Evolutionary conservation across 2,888 invertebrate species (phyloP).

Genomic region (Mantis religiosa): DNA sequence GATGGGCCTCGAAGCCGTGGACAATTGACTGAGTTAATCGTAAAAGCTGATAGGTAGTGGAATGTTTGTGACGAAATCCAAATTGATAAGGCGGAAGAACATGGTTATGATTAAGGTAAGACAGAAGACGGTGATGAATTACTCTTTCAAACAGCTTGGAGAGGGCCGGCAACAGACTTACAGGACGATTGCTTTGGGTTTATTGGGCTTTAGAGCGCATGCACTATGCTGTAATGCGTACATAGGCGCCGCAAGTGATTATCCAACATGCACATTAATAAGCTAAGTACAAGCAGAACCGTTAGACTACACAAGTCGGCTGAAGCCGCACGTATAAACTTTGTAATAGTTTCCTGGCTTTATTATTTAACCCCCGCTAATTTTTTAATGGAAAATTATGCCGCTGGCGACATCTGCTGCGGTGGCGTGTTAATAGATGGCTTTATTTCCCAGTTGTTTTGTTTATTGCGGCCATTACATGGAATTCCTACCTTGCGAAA

Average conservation of each 20-base stretch:
- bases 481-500: background rate
- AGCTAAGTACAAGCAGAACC: background rate
- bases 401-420: background rate
- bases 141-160: too few species aligned
- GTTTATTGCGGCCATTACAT: background rate
- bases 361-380: background rate
- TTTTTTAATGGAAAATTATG: background rate
- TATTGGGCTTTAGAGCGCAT: too few species aligned
- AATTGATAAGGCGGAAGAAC: too few species aligned
- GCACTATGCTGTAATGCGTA: too few species aligned
- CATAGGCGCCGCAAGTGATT: background rate
- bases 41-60: too few species aligned
- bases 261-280: background rate
- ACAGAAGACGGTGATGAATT: too few species aligned
- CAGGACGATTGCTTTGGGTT: too few species aligned
- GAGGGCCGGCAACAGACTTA: too few species aligned
- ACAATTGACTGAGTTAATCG: too few species aligned
- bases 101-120: too few species aligned
- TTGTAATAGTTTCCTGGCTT: background rate
- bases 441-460: background rate
- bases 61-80: too few species aligned
- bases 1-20: too few species aligned
- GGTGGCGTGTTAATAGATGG: background rate
- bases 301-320: background rate
- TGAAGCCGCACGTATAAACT: background rate